Evolutionary conservation across 1,140 invertebrate species (phyloP), one percentile per base, ranked within the genome.

Genomic region (Reticulitermes speratus): DNA sequence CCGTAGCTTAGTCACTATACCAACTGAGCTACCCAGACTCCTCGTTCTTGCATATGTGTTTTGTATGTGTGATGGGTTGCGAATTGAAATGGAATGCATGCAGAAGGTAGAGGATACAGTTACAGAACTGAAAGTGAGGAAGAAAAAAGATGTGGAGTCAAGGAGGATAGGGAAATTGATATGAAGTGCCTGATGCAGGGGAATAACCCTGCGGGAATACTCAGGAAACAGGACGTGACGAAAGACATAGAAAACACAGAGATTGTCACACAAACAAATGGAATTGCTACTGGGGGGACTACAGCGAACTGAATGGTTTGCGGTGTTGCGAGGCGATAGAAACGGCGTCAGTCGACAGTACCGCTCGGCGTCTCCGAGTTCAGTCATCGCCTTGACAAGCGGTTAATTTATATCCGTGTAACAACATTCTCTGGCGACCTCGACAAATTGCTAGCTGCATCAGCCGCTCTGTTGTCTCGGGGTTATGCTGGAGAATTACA

Each of bases 241-340:
- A 55, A 75, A 75, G 65, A 75, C n/a, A 55, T 30, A 30, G 65
- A 30, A 75, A 75, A 75, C n/a, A 75, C 65, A 75, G 19, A 55
- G 65, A 75, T 75, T 75, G 25, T 30, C 25, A 25, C 7, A 75
- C 65, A 30, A 75, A 75, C 65, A 75, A 30, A 75, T 75, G 65
- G 16, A 75, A 75, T 75, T 75, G 65, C 65, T 75, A 30, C 65
- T 75, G 14, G 65, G 65, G 65, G 65, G 65, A 75, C 65, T 75
- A 14, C 14, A 75, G n/a, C 19, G 82, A 25, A 19, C 0, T 44
- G 81, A 82, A 23, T 32, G 30, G 25, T 82, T 38, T n/a, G 23
- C 5, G 25, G 65, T 75, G 65, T 30, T 75, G n/a, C 14, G 52
- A 55, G 52, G 52, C 52, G 52, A 55, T 12, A 55, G 52, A 55